Evolutionary conservation across 2,888 invertebrate genomes (phyloP).

Genomic region (Campoplex nolae): DNA sequence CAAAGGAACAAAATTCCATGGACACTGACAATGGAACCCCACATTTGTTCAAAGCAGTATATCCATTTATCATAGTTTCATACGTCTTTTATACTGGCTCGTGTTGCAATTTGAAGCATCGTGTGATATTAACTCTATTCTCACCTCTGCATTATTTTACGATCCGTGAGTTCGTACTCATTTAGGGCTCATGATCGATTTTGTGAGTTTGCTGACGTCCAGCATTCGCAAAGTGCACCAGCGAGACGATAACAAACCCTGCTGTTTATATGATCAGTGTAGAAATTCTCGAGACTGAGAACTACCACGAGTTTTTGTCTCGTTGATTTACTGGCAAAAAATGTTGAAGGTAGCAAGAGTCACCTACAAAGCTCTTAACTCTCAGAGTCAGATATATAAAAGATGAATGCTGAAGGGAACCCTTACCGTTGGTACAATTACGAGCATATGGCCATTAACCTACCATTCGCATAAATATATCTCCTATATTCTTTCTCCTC

Average conservation of each 20-base stretch:
- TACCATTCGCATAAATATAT: constrained; percentile 14
- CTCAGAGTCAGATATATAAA: constrained; percentile 33
- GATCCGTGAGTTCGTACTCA: constrained; percentile 41
- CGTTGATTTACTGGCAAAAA: constrained; percentile 56
- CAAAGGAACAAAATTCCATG: background rate
- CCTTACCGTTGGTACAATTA: constrained; percentile 55
- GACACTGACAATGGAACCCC: background rate
- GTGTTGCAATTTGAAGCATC: background rate
- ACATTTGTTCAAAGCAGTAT: background rate
- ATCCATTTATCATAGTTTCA: background rate
- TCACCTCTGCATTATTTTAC: constrained; percentile 35
- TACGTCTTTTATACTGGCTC: background rate
- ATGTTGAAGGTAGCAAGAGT: constrained; percentile 29
- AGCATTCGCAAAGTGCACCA: constrained; percentile 32
- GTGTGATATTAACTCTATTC: constrained; percentile 30
- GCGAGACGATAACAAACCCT: constrained; percentile 21
- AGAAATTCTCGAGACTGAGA: constrained; percentile 25
- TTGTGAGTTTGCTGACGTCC: constrained; percentile 49
- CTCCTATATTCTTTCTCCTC: background rate
- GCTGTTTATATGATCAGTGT: constrained; percentile 47
- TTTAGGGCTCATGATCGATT: constrained; percentile 60
- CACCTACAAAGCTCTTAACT: constrained; percentile 32
- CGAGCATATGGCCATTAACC: constrained; percentile 34
- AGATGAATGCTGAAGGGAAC: constrained; percentile 38
- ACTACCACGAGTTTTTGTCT: constrained; percentile 49